Conservation (phyloP, 1,140 invertebrate genomes). For the Eciton burchellii region DNA sequence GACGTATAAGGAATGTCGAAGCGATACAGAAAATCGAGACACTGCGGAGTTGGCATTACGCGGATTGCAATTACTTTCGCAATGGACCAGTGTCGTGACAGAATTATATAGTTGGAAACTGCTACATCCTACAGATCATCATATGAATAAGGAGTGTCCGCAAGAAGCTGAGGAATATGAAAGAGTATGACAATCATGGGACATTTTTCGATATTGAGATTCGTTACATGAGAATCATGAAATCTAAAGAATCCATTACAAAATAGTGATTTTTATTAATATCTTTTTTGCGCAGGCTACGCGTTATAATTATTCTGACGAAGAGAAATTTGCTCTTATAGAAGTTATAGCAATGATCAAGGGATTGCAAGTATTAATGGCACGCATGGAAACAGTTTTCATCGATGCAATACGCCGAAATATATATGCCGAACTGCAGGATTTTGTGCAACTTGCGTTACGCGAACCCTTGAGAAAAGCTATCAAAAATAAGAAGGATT, state of each 20-base stretch:
- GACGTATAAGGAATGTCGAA: conserved; percentile 96
- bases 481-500: conserved; percentile 99
- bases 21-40: conserved; percentile 96
- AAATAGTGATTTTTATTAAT: conserved; percentile 39
- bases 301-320: conserved; percentile 98
- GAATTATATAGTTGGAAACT: conserved; percentile 99
- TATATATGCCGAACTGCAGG: conserved; percentile 98
- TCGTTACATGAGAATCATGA: conserved; percentile 26
- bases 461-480: conserved; percentile 98
- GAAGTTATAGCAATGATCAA: conserved; percentile 99
- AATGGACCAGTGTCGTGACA: conserved; percentile 99
- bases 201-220: not conserved
- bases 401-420: conserved; percentile 97
- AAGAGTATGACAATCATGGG: conserved; percentile 87
- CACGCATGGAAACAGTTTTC: conserved; percentile 98
- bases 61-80: conserved; percentile 96
- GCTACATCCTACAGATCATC: conserved; percentile 98
- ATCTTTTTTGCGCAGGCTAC: conserved; percentile 89
- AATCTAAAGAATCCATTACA: not conserved
- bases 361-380: conserved; percentile 98
- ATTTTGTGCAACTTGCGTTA: conserved; percentile 97
- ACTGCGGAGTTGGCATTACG: conserved; percentile 96
- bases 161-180: conserved; percentile 99
- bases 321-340: conserved; percentile 99
- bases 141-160: conserved; percentile 98